Evolutionary conservation across 2,797 vertebrate species (phyloP).

Genomic region (Botia kubotai): DNA sequence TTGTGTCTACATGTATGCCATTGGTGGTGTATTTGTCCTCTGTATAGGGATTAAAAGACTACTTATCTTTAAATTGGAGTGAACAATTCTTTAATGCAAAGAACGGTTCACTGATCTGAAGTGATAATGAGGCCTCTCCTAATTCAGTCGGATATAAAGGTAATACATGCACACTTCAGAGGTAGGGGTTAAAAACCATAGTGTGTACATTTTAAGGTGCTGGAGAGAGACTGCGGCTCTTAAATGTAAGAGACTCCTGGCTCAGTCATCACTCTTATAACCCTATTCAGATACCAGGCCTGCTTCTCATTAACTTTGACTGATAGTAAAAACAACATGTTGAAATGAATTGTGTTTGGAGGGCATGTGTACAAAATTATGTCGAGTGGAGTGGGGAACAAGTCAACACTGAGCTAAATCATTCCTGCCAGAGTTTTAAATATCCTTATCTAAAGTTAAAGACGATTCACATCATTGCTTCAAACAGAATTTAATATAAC

Average conservation of each 20-base stretch:
- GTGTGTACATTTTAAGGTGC: slow-evolving; percentile 17
- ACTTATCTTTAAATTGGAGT: not conserved
- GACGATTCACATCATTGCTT: not conserved
- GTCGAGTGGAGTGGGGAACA: not conserved
- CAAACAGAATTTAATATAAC: slow-evolving; percentile 1
- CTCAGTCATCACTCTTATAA: slow-evolving; percentile 51
- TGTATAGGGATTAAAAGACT: not conserved
- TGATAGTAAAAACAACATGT: not conserved
- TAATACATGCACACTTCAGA: slow-evolving; percentile 72
- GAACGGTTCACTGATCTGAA: slow-evolving; percentile 1
- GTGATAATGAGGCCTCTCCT: slow-evolving; percentile 28
- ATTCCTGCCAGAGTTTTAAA: slow-evolving; percentile 11
- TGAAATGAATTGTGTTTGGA: slow-evolving; percentile 28
- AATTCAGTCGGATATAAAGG: slow-evolving; percentile 70
- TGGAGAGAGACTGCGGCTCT: slow-evolving; percentile 24
- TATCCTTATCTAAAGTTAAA: not conserved
- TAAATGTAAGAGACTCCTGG: slow-evolving; percentile 43
- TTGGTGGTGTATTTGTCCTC: not conserved
- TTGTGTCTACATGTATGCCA: too few relatives aligned
- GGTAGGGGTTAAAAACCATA: slow-evolving; percentile 66
- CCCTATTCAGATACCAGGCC: slow-evolving; percentile 64
- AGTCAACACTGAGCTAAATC: slow-evolving; percentile 13
- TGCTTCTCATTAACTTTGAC: slow-evolving; percentile 36
- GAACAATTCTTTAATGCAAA: not conserved
- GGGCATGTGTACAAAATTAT: not conserved